These are phyloP conservation scores for Axis porcinus DNA, from an alignment of 2,113 vertebrate species.

Conservation along the genomic window DNA sequence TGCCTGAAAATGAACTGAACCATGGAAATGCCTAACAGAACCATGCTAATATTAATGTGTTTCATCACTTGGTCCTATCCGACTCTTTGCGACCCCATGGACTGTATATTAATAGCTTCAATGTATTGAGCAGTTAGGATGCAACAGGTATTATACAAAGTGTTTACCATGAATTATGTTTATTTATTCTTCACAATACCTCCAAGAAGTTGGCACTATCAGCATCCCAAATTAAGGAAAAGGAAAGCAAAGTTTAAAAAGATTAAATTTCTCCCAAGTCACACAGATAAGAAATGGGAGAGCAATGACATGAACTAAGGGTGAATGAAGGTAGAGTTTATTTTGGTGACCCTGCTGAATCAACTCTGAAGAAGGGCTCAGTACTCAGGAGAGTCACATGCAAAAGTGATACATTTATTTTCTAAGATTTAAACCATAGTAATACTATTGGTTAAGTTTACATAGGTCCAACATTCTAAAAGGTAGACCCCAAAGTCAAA, in stretches of 20 bases:
- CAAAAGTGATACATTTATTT: background rate
- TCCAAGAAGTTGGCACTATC: background rate
- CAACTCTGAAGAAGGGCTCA: background rate
- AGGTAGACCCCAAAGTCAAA: background rate
- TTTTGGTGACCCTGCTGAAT: background rate
- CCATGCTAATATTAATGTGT: background rate
- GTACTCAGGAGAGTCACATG: background rate
- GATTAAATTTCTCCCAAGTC: background rate
- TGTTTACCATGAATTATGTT: background rate
- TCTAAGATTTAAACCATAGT: background rate
- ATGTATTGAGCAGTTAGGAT: constrained; percentile 1
- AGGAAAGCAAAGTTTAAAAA: background rate
- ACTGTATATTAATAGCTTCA: background rate
- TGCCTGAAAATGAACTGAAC: background rate
- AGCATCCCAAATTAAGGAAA: background rate
- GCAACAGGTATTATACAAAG: background rate
- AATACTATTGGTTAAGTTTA: background rate
- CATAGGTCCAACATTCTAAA: background rate
- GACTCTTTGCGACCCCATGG: background rate
- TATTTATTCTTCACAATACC: background rate
- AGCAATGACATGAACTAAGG: background rate
- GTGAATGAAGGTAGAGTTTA: background rate
- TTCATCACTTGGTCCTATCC: fast-evolving
- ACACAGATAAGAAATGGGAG: background rate
- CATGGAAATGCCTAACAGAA: background rate